phyloP scores from a whole-genome alignment of 2,797 vertebrate species.

The Esox masquinongy region DNA sequence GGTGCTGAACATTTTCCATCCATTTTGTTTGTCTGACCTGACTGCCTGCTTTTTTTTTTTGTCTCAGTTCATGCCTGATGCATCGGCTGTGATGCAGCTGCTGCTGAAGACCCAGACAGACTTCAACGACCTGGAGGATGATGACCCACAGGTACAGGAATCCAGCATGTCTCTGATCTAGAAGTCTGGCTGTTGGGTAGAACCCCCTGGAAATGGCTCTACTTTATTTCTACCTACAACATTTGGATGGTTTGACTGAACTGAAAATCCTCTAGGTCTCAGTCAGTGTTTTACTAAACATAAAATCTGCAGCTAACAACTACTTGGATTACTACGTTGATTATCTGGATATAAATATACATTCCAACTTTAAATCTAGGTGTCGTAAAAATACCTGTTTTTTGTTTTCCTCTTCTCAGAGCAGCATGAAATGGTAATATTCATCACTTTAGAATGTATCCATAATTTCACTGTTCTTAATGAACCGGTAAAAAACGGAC shows the following conservation, averaged over 20 bases:
- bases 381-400: no score
- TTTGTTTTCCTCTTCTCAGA: no score
- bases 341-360: not conserved
- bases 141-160: constrained; percentile 88
- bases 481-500: no score
- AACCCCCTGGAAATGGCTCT: no score
- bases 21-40: not conserved
- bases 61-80: constrained; percentile 95
- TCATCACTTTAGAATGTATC: no score
- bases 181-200: no score
- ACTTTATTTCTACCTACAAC: no score
- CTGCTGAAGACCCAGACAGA: constrained; percentile 96
- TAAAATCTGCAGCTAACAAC: not conserved
- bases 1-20: not conserved
- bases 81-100: constrained; percentile 97
- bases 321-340: no score
- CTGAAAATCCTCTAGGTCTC: not conserved
- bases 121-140: constrained; percentile 95
- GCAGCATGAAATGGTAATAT: no score
- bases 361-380: not conserved
- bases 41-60: not conserved
- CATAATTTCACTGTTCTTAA: no score
- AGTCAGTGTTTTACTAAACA: not conserved
- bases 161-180: no score
- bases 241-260: no score